Evolutionary conservation across 2,888 invertebrate genomes (phyloP), one percentile per base, ranked within the genome.

Genomic region (Tetrapedia diversipes): DNA sequence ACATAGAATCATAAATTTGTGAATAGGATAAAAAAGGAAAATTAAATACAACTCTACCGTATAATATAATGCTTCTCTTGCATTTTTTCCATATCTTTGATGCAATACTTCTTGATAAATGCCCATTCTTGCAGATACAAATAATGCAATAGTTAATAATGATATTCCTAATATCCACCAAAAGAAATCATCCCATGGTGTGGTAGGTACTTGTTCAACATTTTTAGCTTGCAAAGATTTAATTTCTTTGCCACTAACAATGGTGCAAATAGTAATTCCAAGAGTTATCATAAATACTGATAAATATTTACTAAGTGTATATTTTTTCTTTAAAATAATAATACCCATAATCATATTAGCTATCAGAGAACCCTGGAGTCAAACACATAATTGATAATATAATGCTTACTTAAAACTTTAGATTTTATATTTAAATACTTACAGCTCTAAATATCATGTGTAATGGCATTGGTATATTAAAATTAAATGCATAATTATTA

Each of bases 401-500:
- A n/a, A 7, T 24, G n/a, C 4, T 4, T 6, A 24, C 24, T 16
- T 7, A 34, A 14, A 8, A n/a, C 53, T 27, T 45, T 34, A 11
- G 3, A 22, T 32, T 32, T 27, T 11, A 6, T 6, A n/a, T n/a
- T 14, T 8, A 51, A 54, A 64, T 68, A 92, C 95, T 94, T 92
- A 97, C 97, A 69, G 99, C 96, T 93, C 99, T 94, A 92, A 99
- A 99, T 90, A 99, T 99, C 96, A 99, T 98, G 90, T 99, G 99
- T 54, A 99, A 92, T 0, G 99, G 99, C 95, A 99, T 98, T 0
- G 99, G 96, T 88, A 99, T 98, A 91, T 99, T 98, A 89, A 98
- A 99, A 91, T 96, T 96, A 88, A 99, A 97, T 0, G 98, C 98
- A 93, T 97, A 97, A 91, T 99, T 99, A 89, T 98, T 98, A 78